Evolutionary conservation across 1,140 invertebrate genomes (phyloP).

Genomic region (Tetragnatha versicolor): DNA sequence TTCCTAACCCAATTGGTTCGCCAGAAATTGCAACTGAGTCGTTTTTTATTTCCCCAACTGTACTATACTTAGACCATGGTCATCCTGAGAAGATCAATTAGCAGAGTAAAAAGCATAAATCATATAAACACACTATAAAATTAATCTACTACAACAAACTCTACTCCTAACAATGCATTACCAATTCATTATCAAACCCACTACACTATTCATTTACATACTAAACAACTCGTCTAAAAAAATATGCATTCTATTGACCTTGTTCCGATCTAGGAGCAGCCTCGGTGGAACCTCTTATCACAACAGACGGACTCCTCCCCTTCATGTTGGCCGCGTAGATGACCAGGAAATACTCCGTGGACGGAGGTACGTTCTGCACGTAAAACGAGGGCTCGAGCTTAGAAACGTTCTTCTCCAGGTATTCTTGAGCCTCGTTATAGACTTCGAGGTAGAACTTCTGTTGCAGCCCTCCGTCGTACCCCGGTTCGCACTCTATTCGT

Average conservation of each 20-base stretch:
- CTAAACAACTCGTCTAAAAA: background rate
- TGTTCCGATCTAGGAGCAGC: slow-evolving; percentile 37
- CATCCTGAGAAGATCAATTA: too few relatives aligned
- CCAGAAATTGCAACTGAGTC: too few relatives aligned
- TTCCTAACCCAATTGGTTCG: too few relatives aligned
- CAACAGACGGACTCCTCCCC: slow-evolving; percentile 79
- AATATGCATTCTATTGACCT: slow-evolving; percentile 3
- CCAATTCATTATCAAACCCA: background rate
- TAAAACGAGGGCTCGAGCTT: slow-evolving; percentile 58
- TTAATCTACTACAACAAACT: background rate
- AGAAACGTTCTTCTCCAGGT: slow-evolving; percentile 57
- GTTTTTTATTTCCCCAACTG: too few relatives aligned
- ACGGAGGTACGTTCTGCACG: slow-evolving; percentile 74
- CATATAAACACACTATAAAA: background rate
- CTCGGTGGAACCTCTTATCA: slow-evolving; percentile 81
- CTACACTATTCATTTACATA: background rate
- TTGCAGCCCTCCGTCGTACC: slow-evolving; percentile 80
- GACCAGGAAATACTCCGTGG: slow-evolving; percentile 78
- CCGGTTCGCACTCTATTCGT: slow-evolving; percentile 77
- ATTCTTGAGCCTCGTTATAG: slow-evolving; percentile 69
- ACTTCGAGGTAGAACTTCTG: slow-evolving; percentile 85
- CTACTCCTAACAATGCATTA: background rate
- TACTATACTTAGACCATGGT: too few relatives aligned
- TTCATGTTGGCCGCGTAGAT: slow-evolving; percentile 87
- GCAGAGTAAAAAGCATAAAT: too few relatives aligned